phyloP scores from a whole-genome alignment of 2,888 invertebrate species.

The Thelaira solivaga region DNA sequence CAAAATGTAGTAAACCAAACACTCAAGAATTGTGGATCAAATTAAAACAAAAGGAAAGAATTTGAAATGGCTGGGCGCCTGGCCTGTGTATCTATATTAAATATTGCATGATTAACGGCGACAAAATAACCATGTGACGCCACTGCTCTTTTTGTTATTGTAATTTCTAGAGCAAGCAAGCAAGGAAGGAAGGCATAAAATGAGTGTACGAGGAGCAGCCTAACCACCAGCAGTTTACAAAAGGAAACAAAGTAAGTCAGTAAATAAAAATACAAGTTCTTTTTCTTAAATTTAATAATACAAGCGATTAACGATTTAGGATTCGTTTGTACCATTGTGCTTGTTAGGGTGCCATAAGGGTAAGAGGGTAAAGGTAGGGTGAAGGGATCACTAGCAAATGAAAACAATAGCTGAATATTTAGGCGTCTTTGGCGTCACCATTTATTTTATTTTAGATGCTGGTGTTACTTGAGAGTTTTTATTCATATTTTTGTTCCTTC shows the following conservation, averaged over 20 bases:
- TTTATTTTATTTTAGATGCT: slow-evolving; percentile 45
- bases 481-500: not conserved
- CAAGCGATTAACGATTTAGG: slow-evolving; percentile 30
- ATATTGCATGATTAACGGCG: slow-evolving; percentile 73
- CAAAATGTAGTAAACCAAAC: not conserved
- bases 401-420: slow-evolving; percentile 56
- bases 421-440: slow-evolving; percentile 62
- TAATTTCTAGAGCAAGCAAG: not conserved
- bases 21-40: not conserved
- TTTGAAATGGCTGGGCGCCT: slow-evolving; percentile 38
- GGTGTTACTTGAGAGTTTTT: slow-evolving; percentile 43
- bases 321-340: not conserved
- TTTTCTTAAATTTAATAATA: slow-evolving; percentile 2
- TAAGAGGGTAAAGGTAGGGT: not conserved
- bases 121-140: slow-evolving; percentile 76
- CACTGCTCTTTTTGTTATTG: slow-evolving; percentile 67
- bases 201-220: slow-evolving; percentile 13
- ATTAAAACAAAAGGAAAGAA: not conserved
- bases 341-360: not conserved
- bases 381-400: not conserved
- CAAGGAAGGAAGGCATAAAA: slow-evolving; percentile 69
- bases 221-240: not conserved
- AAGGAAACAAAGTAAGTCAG: slow-evolving; percentile 37
- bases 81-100: slow-evolving; percentile 41
- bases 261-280: slow-evolving; percentile 15